phyloP scores from a whole-genome alignment of 2,113 vertebrate species.

The Thomomys bottae region DNA sequence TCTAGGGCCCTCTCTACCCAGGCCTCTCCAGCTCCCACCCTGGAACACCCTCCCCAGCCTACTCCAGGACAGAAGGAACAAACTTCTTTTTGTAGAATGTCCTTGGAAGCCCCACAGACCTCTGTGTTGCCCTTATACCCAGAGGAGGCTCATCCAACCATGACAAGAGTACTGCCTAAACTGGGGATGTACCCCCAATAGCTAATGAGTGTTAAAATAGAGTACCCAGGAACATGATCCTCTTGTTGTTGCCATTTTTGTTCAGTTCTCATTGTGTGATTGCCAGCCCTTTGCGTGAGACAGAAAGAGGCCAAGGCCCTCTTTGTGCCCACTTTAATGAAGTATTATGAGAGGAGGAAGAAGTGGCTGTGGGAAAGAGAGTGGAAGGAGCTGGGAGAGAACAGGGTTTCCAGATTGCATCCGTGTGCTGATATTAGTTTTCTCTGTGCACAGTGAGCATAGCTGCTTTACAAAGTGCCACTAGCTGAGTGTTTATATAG shows the following conservation, averaged over 20 bases:
- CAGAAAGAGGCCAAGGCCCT: constrained; percentile 27
- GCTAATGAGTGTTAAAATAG: background rate
- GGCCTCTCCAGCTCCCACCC: background rate
- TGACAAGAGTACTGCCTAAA: background rate
- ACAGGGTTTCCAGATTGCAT: background rate
- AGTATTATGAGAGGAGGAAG: constrained; percentile 1
- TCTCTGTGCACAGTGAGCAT: constrained; percentile 61
- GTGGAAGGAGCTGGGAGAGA: constrained; percentile 22
- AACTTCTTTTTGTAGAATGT: background rate
- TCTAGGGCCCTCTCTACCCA: background rate
- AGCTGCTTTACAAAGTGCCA: background rate
- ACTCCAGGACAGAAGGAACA: background rate
- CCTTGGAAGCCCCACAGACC: background rate
- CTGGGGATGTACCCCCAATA: background rate
- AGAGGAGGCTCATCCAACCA: background rate
- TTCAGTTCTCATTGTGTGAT: constrained; percentile 33
- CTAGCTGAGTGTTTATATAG: background rate
- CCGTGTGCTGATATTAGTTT: constrained; percentile 60
- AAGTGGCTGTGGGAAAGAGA: background rate
- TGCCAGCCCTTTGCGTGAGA: constrained; percentile 50
- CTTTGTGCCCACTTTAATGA: constrained; percentile 37
- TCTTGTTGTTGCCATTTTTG: constrained; percentile 19
- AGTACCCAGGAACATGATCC: background rate
- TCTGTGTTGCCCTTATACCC: background rate
- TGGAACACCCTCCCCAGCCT: background rate